phyloP scores from a whole-genome alignment of 1,140 invertebrate genomes.

The Temnothorax curvispinosus region DNA sequence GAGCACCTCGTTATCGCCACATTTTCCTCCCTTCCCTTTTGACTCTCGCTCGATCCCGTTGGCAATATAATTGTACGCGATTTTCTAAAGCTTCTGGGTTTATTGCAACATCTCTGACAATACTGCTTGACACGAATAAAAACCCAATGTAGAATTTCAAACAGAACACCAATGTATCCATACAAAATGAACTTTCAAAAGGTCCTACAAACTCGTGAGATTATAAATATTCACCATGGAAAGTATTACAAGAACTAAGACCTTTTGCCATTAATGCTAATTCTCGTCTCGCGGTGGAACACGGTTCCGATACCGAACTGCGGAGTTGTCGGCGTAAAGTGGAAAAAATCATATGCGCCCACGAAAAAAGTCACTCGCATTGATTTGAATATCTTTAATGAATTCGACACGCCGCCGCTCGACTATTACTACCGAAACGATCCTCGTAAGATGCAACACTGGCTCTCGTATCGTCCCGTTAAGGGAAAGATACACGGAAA shows the following conservation, averaged over 20 bases:
- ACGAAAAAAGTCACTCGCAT: background rate
- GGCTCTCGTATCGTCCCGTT: conserved; percentile 20
- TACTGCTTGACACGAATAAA: background rate
- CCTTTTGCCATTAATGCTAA: conserved; percentile 8
- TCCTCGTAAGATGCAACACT: conserved; percentile 21
- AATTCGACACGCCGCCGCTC: background rate
- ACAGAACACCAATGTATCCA: background rate
- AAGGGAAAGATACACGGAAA: conserved; percentile 52
- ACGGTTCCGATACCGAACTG: background rate
- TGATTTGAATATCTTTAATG: conserved; percentile 35
- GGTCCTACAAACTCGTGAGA: conserved; percentile 8
- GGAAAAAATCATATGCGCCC: background rate
- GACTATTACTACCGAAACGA: conserved; percentile 31
- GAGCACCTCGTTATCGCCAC: conserved; percentile 14
- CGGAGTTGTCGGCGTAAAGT: background rate
- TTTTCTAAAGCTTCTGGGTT: background rate
- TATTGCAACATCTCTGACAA: background rate
- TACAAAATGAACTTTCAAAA: conserved; percentile 4
- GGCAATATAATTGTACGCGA: background rate
- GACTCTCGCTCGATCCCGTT: background rate
- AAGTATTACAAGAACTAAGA: conserved; percentile 8
- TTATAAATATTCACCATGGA: conserved; percentile 22
- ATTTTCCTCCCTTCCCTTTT: background rate
- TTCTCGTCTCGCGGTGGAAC: background rate
- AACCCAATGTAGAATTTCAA: conserved; percentile 7